Evolutionary conservation across 2,888 invertebrate species (phyloP), one percentile per base, ranked within the genome.

Genomic region (Nephrocerus scutellatus): DNA sequence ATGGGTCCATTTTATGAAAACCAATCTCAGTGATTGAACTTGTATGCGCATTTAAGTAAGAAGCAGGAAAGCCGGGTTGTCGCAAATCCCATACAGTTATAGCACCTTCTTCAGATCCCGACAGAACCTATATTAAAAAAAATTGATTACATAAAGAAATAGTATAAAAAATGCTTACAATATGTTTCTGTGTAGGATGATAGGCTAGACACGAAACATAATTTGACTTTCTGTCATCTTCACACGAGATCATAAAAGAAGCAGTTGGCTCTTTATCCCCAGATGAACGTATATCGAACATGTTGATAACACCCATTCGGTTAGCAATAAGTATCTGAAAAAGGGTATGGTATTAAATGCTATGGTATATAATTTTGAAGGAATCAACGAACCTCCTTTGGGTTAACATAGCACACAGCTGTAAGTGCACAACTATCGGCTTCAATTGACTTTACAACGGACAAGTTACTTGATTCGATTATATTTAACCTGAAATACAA

Each of bases 1-100:
- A 82, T 0, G 91, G 89, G 54, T 85, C 78, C 41, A 83, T 80
- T 1, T 82, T 85, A 68, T 93, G 91, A 58, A 92, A 93, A 39
- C 81, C 77, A 52, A 92, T 79, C 68, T 92, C 91, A n/a, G 80
- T 80, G 13, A 92, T 83, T 48, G 80, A 73, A 32, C 79, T 76
- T 2, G 75, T 70, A 60, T 87, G 85, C 30, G 88, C 90, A 39
- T 79, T 84, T 2, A 92, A 70, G 47, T 87, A 73, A 0, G 88
- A 85, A 9, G 87, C 80, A 0, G 92, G 91, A 59, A 79, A 86
- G 4, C 80, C 79, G 41, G 86, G 83, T 55, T 88, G 82, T 16
- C 92, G 74, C 47, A 93, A 70, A 67, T 93, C 93, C 91, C 92
- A 93, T 2, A 91, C 79, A 0, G 88, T 86, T 19, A 93, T 66